Evolutionary conservation across 2,113 vertebrate genomes (phyloP).

Genomic region (Cebidichthys violaceus): DNA sequence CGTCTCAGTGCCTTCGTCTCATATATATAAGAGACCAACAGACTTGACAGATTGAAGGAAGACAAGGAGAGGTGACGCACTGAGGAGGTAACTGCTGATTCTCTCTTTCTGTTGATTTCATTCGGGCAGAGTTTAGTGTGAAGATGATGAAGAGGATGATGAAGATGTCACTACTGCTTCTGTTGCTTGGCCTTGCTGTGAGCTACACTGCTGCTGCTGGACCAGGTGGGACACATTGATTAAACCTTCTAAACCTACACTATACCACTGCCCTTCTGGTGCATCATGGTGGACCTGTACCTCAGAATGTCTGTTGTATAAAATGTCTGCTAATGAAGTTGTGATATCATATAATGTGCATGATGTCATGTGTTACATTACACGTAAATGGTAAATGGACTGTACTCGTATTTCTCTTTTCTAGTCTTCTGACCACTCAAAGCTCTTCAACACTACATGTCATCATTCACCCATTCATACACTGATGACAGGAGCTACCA

Average conservation of each 20-base stretch:
- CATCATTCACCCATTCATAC: too few relatives aligned
- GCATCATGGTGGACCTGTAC: not conserved
- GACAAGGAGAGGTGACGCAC: conserved; percentile 20
- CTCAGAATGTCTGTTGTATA: not conserved
- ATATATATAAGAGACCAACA: conserved; percentile 65
- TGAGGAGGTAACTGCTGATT: not conserved
- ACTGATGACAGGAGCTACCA: too few relatives aligned
- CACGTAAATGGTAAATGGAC: not conserved
- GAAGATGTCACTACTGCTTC: conserved; percentile 34
- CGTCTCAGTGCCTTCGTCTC: conserved; percentile 23
- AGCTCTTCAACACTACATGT: too few relatives aligned
- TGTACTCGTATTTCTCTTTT: too few relatives aligned
- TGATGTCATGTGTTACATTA: not conserved
- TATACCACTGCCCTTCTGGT: not conserved
- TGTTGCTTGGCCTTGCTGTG: conserved; percentile 40
- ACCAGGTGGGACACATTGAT: conserved; percentile 48
- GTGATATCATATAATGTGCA: not conserved
- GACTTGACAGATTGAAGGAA: not conserved
- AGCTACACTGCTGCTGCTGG: conserved; percentile 37
- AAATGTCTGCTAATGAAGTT: not conserved
- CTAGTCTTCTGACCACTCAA: too few relatives aligned
- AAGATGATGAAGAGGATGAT: conserved; percentile 43
- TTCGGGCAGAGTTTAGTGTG: not conserved
- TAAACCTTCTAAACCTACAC: not conserved
- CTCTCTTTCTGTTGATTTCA: not conserved